A percentile compares a stretch with the other conserved stretches of the same genome.
These are phyloP conservation scores for Lepus townsendii DNA, from an alignment of 2,797 vertebrate species.

Conservation along the genomic window DNA sequence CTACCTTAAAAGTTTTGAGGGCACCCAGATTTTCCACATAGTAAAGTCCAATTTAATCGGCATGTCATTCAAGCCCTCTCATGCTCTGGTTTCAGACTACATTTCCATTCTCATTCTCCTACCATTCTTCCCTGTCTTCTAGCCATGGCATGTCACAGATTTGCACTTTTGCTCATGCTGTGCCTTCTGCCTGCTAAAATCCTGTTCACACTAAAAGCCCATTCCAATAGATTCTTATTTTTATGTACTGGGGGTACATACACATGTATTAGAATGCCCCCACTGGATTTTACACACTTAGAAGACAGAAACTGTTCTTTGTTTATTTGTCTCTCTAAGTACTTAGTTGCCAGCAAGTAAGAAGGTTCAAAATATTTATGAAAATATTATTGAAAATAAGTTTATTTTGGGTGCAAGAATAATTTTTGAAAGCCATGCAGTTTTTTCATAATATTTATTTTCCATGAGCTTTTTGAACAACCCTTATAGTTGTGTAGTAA, in stretches of 20 bases:
- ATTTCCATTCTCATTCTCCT: not conserved
- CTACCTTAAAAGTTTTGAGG: constrained; percentile 32
- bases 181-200: constrained; percentile 26
- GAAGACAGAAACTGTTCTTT: constrained; percentile 32
- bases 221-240: not conserved
- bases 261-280: not conserved
- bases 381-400: too few species aligned
- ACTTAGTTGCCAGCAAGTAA: not conserved
- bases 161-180: not conserved
- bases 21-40: not conserved
- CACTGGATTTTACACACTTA: not conserved
- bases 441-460: too few species aligned
- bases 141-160: not conserved
- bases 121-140: not conserved
- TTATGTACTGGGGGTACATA: not conserved
- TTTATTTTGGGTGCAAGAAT: too few species aligned
- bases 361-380: too few species aligned
- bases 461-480: too few species aligned
- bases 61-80: not conserved
- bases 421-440: too few species aligned
- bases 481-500: too few species aligned
- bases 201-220: not conserved
- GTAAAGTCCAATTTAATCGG: not conserved
- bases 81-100: not conserved
- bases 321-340: constrained; percentile 14